Percentiles rank a stretch among this genome's conserved stretches.
These are phyloP conservation scores for Pseudococcus longispinus DNA, from an alignment of 2,888 invertebrate species.

Conservation along the genomic window DNA sequence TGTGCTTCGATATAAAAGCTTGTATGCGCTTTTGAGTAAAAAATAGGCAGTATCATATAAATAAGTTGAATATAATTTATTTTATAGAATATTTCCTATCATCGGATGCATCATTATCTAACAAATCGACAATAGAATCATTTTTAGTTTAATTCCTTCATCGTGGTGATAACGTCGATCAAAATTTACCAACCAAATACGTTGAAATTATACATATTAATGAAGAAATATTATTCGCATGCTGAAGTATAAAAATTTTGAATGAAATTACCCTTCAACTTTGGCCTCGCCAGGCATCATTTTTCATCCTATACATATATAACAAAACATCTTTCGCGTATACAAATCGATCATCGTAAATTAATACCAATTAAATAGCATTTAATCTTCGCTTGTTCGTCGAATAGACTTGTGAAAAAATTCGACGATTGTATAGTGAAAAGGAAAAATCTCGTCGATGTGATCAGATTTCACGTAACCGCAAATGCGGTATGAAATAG, in stretches of 20 bases:
- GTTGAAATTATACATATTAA: background rate
- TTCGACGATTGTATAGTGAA: background rate
- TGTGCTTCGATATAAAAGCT: background rate
- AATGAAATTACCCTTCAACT: background rate
- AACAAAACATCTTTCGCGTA: background rate
- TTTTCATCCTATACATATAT: background rate
- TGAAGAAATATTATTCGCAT: slow-evolving; percentile 37
- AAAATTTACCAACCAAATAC: background rate
- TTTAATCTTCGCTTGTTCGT: background rate
- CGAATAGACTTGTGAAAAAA: background rate
- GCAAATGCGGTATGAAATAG: slow-evolving; percentile 25
- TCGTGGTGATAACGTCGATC: background rate
- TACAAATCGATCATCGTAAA: background rate
- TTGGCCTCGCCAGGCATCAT: background rate
- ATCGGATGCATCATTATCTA: slow-evolving; percentile 20
- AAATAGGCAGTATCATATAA: background rate
- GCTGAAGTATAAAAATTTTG: background rate
- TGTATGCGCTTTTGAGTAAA: background rate
- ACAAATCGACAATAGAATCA: background rate
- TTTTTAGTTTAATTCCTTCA: background rate
- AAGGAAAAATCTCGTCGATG: background rate
- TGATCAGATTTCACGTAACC: slow-evolving; percentile 25
- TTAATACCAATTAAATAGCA: slow-evolving; percentile 10
- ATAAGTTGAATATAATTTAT: background rate
- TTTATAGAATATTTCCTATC: background rate